Base-by-base conservation (phyloP, 2,113 vertebrate genomes). In the Lepus timidus region DNA sequence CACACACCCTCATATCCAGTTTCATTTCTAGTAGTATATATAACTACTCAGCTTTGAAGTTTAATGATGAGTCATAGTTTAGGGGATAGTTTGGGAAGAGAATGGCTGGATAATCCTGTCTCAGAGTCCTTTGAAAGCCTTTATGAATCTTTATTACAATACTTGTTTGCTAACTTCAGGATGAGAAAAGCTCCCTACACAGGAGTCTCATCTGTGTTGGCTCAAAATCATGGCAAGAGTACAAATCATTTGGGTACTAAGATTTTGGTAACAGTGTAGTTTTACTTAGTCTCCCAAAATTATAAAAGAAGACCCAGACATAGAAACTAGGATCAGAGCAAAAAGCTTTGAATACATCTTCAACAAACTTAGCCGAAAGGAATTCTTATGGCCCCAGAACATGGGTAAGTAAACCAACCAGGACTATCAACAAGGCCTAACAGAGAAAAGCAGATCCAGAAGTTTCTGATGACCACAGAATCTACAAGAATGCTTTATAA, bases 11-110 rank as follows among this genome's bases (percentile, higher is more conserved):
- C 8, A 4, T 82, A 9, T 74, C 19, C 29, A 52, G 33, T 83
- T 85, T 85, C 84, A 75, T 92, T 93, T 87, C 84, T 89, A 51
- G 52, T 75, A 58, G n/a, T 17, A 14, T 61, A 87, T 90, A 73
- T 62, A 93, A 85, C 36, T 36, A 22, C 79, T 84, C 23, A 33
- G 51, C 78, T 96, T 88, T 93, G 93, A 96, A 79, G 29, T 83
- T 88, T 79, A 84, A 31, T 22, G 23, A 71, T 20, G 44, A 88
- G 31, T 73, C 31, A 68, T 87, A 88, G 51, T 92, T 95, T 64
- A 95, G 67, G 25, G 25, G 20, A 27, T 71, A 9, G 23, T 51
- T 91, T 33, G n/a, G 36, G 62, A 86, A 94, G 73, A 80, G 27
- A 91, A 12, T 89, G 29, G 16, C 19, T 70, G 71, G 23, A n/a